Conservation (phyloP, 2,113 vertebrate species). For the Barbus barbus region DNA sequence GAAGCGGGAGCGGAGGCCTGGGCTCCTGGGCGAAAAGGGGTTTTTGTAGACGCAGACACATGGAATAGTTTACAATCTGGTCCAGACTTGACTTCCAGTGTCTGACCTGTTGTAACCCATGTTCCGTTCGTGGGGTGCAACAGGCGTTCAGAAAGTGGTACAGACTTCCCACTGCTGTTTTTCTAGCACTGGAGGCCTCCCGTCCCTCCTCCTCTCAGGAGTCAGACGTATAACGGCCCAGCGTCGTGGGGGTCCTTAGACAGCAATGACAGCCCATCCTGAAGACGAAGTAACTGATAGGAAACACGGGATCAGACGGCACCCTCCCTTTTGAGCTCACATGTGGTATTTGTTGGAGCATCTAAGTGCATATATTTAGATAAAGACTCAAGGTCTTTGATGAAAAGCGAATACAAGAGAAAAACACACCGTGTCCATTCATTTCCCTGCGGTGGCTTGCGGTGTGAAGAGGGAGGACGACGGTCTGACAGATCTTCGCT, state of each 20-base stretch:
- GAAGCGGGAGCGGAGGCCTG: slow-evolving; percentile 41
- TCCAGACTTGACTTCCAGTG: slow-evolving; percentile 78
- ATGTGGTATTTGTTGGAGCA: slow-evolving; percentile 75
- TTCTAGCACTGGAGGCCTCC: slow-evolving; percentile 61
- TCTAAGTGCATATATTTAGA: slow-evolving; percentile 57
- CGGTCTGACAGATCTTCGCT: slow-evolving; percentile 14
- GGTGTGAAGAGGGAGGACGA: slow-evolving; percentile 44
- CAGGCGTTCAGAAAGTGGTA: slow-evolving; percentile 69
- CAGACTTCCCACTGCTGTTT: slow-evolving; percentile 69
- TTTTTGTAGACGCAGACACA: slow-evolving; percentile 76
- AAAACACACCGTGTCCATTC: slow-evolving; percentile 67
- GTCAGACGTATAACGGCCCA: neutral
- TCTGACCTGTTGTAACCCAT: slow-evolving; percentile 83
- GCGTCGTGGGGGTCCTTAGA: slow-evolving; percentile 10
- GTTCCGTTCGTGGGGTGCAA: slow-evolving; percentile 69
- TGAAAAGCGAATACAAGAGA: slow-evolving; percentile 72
- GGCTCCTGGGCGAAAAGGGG: slow-evolving; percentile 43
- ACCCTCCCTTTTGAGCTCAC: slow-evolving; percentile 52
- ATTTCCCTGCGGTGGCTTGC: slow-evolving; percentile 70
- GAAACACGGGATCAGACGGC: slow-evolving; percentile 65
- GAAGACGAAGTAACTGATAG: slow-evolving; percentile 71
- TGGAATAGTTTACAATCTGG: slow-evolving; percentile 79
- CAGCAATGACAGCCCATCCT: slow-evolving; percentile 50
- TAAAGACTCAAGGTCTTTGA: slow-evolving; percentile 64
- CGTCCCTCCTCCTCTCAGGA: slow-evolving; percentile 21